Evolutionary conservation across 1,140 invertebrate species (phyloP), one percentile per base, ranked within the genome.

Genomic region (Eupristina koningsbergeri): DNA sequence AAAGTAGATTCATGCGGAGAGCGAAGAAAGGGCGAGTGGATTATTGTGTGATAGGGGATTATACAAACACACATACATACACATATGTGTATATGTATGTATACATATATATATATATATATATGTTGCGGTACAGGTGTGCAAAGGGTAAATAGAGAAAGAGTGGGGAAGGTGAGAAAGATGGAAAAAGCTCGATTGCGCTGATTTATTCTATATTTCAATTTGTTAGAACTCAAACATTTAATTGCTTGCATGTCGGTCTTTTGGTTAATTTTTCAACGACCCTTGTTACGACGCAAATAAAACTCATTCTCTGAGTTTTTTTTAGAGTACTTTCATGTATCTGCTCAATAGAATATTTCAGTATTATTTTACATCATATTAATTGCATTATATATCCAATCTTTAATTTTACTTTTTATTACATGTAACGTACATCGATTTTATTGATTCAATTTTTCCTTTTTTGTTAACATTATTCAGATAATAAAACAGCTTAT

Each of bases 201-300:
- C 80, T 84, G 86, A 87, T 88, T 90, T 87, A 88, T 88, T 86
- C 84, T 71, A 86, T 86, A 85, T 86, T 75, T 86, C 84, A 87
- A 89, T 90, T 88, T 89, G 88, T 90, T 87, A 86, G 86, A 89
- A 86, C 89, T 89, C 87, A 87, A 89, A 87, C 86, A 85, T 88
- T 88, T 87, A 89, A 89, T 89, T 89, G 89, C 84, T 84, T 82
- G 86, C 84, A 85, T 85, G 86, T 85, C 78, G 75, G 71, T 77
- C 15, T 71, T 58, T 84, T 85, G 85, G 84, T 88, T 86, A 86
- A 86, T 87, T 86, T 86, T 86, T 87, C 86, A 84, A 47, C 53
- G 84, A 82, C n/a, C 22, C 53, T 61, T 19, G 69, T 22, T 15
- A 2, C 7, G 26, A 41, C 39, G 36, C 34, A 75, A 81, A 63